A percentile compares a stretch with the other conserved stretches of the same genome.
Evolutionary conservation across 2,797 vertebrate species (phyloP).

Genomic region (Scolopax bukidnonensis): DNA sequence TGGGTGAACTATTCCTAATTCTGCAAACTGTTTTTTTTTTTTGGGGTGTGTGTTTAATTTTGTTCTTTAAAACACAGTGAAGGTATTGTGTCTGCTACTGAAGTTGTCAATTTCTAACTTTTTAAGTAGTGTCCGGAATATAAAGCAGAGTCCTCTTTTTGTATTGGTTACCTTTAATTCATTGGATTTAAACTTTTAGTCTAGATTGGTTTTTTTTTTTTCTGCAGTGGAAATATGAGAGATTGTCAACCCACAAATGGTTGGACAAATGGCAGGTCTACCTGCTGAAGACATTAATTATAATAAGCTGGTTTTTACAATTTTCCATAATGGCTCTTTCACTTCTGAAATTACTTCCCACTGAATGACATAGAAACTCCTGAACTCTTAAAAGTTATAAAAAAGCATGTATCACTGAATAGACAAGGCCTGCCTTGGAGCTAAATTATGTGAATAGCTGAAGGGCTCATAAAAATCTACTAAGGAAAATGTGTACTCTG

Average conservation of each 20-base stretch:
- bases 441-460: not conserved
- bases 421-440: not conserved
- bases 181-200: not conserved
- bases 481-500: not conserved
- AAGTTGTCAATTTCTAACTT: not conserved
- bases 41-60: constrained; percentile 31
- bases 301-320: not conserved
- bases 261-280: not conserved
- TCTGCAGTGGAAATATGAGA: not conserved
- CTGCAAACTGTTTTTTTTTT: not conserved
- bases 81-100: not conserved
- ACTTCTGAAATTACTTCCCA: not conserved
- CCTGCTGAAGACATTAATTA: not conserved
- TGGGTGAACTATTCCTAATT: constrained; percentile 52
- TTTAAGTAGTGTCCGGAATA: not conserved
- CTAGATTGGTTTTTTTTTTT: not conserved
- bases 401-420: not conserved
- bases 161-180: not conserved
- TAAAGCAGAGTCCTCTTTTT: not conserved
- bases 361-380: not conserved
- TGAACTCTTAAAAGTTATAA: not conserved
- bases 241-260: not conserved
- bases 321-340: not conserved
- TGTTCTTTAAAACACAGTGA: not conserved
- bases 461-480: not conserved